phyloP scores from a whole-genome alignment of 2,888 invertebrate species.

The Epinotia nisella region DNA sequence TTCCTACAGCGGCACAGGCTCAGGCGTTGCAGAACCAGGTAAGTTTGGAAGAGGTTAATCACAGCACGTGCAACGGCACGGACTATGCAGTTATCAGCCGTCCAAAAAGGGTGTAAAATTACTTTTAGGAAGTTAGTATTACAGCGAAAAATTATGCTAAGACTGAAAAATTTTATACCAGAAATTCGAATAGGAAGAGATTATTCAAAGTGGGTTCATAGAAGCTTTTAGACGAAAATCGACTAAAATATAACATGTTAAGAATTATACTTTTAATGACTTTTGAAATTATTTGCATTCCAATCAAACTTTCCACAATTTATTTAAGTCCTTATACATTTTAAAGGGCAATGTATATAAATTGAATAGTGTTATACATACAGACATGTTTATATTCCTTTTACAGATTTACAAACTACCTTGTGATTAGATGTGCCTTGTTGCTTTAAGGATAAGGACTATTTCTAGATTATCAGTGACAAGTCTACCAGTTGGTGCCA shows the following conservation, averaged over 20 bases:
- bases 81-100: slow-evolving; percentile 94
- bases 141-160: slow-evolving; percentile 45
- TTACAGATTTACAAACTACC: slow-evolving; percentile 47
- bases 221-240: slow-evolving; percentile 5
- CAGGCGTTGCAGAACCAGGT: slow-evolving; percentile 77
- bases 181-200: slow-evolving; percentile 33
- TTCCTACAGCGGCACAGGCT: slow-evolving; percentile 80
- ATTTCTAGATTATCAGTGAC: slow-evolving; percentile 53
- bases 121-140: slow-evolving; percentile 34
- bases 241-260: background rate
- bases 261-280: slow-evolving; percentile 9
- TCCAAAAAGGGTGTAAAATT: slow-evolving; percentile 90
- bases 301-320: slow-evolving; percentile 40
- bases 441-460: slow-evolving; percentile 54
- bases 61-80: slow-evolving; percentile 89
- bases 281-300: slow-evolving; percentile 40
- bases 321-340: slow-evolving; percentile 30
- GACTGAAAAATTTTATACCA: slow-evolving; percentile 40
- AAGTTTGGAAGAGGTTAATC: slow-evolving; percentile 84
- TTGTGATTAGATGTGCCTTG: slow-evolving; percentile 77
- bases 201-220: slow-evolving; percentile 26
- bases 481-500: slow-evolving; percentile 72
- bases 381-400: slow-evolving; percentile 40
- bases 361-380: slow-evolving; percentile 21
- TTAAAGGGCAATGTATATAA: slow-evolving; percentile 24